These are phyloP conservation scores for Pomatostomus ruficeps DNA, from an alignment of 2,113 vertebrate genomes.

Conservation along the genomic window DNA sequence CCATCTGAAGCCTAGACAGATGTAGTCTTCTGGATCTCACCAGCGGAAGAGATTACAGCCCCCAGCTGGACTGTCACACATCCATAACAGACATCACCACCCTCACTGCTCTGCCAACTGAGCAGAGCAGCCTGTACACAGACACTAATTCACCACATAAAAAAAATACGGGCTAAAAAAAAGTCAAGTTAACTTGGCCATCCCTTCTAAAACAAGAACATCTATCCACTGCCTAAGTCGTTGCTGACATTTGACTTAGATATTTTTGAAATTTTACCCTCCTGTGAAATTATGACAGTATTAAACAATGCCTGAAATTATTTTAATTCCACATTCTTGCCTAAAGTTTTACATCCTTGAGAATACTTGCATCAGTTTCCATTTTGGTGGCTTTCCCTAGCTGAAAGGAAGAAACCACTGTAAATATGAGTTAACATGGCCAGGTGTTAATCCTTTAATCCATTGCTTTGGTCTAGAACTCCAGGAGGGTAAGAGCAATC, in stretches of 20 bases:
- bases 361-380: background rate
- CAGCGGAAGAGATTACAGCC: background rate
- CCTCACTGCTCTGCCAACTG: background rate
- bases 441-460: background rate
- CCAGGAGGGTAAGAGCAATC: background rate
- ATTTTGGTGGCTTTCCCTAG: background rate
- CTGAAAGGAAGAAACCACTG: background rate
- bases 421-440: background rate
- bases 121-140: background rate
- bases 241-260: background rate
- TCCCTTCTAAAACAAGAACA: background rate
- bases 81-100: background rate
- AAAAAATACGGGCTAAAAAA: background rate
- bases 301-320: background rate
- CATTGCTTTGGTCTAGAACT: background rate
- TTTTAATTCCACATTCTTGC: background rate
- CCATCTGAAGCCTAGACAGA: background rate
- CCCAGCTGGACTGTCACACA: slow-evolving; percentile 5
- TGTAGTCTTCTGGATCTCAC: background rate
- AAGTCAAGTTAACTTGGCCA: background rate
- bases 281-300: background rate
- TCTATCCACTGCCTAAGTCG: background rate
- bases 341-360: background rate
- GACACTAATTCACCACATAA: background rate
- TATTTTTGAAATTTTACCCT: background rate